These are phyloP conservation scores for Varanus salvator DNA, from an alignment of 2,113 vertebrate genomes.

Conservation along the genomic window DNA sequence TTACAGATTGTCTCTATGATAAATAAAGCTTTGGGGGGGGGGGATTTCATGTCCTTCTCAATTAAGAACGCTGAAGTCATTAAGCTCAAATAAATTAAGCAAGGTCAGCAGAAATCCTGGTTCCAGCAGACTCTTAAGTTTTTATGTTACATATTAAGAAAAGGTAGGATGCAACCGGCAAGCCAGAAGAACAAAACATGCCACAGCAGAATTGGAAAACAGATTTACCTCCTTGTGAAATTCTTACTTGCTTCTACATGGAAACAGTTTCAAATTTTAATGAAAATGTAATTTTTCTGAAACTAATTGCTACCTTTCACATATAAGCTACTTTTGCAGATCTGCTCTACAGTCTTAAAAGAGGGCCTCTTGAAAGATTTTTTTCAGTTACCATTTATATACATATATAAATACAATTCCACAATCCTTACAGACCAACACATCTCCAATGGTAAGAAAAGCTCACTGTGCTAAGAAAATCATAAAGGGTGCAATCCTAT, in stretches of 20 bases:
- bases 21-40: neutral
- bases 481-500: too few species aligned
- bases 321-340: neutral
- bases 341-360: neutral
- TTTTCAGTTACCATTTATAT: neutral
- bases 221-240: too few species aligned
- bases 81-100: neutral
- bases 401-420: neutral
- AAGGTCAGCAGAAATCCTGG: neutral
- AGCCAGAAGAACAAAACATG: neutral
- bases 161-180: neutral
- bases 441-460: neutral
- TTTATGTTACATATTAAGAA: neutral
- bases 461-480: neutral
- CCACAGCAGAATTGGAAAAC: neutral
- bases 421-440: neutral
- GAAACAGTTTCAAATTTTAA: conserved; percentile 8
- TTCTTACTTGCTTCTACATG: neutral
- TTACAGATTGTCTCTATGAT: neutral
- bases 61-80: neutral
- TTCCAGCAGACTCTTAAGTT: neutral
- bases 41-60: neutral
- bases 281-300: neutral
- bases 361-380: neutral
- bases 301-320: neutral